Evolutionary conservation across 2,113 vertebrate genomes (phyloP).

Genomic region (Phalacrocorax aristotelis): DNA sequence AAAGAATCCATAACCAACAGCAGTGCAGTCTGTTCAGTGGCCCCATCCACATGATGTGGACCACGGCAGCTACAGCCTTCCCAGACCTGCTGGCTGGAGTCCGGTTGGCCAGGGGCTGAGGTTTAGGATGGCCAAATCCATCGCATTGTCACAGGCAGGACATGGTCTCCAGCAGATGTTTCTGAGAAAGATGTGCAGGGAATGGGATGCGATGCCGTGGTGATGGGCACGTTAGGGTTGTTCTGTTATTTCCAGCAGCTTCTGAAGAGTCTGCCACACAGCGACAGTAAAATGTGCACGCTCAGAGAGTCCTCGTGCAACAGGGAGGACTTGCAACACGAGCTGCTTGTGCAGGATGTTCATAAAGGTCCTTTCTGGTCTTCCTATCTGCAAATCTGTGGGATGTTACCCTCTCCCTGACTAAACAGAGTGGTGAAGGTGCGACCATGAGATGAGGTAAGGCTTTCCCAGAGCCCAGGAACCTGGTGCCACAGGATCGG

Average conservation of each 20-base stretch:
- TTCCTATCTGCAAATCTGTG: neutral
- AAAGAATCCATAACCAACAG: neutral
- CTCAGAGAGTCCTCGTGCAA: neutral
- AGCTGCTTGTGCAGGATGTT: neutral
- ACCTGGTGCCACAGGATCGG: fast-evolving
- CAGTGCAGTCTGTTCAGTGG: neutral
- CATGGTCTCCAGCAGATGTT: neutral
- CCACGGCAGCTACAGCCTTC: neutral
- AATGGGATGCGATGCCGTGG: fast-evolving
- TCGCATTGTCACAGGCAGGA: fast-evolving
- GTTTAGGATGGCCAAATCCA: neutral
- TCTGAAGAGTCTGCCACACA: neutral
- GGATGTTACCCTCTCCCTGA: neutral
- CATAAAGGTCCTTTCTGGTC: neutral
- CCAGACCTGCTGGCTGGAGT: neutral
- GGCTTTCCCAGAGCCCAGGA: neutral
- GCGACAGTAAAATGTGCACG: neutral
- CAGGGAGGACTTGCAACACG: neutral
- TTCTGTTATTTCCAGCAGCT: neutral
- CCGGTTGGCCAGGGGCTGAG: neutral
- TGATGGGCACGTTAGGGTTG: neutral
- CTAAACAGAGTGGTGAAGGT: neutral
- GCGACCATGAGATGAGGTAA: neutral
- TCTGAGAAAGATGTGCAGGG: neutral
- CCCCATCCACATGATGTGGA: neutral